Base-by-base conservation (phyloP, 2,888 invertebrate species). In the Eudemis profundana region DNA sequence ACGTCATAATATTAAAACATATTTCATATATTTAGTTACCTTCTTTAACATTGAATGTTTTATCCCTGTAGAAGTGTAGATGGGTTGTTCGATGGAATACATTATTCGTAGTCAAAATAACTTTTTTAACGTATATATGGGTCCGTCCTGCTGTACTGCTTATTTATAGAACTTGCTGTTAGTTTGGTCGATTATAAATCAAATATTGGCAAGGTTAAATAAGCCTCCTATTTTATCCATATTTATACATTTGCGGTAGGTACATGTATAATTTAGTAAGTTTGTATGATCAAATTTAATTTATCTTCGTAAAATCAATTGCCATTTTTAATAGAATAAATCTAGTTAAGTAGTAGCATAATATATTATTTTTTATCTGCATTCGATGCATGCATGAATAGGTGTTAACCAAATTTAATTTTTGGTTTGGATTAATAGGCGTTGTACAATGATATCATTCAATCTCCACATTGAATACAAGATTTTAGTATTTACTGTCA, bases 141-240 rank as follows among this genome's bases (percentile, higher is more conserved):
- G 36, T 53, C 51, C 38, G 51, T 53, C 51, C 51, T 53, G 51
- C 33, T 36, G 15, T n/a, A 50, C n/a, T 38, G 38, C 51, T 38
- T 21, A 51, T 38, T 21, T 38, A 5, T 12, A 46, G 21, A 21
- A 12, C 21, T n/a, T 46, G 12, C 12, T 21, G 12, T 46, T 3
- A 10, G 15, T 46, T 46, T 46, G 21, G 21, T 12, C 44, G 19
- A 19, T 10, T 42, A 12, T 46, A 5, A 12, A n/a, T 46, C 12
- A 42, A 19, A 42, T 8, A 42, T 15, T 33, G 5, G 5, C 33
- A 10, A 7, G 5, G 5, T 7, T 10, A 7, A 33, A 10, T 8
- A 4, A 2, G 8, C 10, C 33, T 33, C 33, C 8, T 1, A 33
- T n/a, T n/a, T n/a, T n/a, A n/a, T n/a, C n/a, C n/a, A n/a, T n/a